Conservation (phyloP, 1,140 invertebrate species). For the Tetragonula clypearis region DNA sequence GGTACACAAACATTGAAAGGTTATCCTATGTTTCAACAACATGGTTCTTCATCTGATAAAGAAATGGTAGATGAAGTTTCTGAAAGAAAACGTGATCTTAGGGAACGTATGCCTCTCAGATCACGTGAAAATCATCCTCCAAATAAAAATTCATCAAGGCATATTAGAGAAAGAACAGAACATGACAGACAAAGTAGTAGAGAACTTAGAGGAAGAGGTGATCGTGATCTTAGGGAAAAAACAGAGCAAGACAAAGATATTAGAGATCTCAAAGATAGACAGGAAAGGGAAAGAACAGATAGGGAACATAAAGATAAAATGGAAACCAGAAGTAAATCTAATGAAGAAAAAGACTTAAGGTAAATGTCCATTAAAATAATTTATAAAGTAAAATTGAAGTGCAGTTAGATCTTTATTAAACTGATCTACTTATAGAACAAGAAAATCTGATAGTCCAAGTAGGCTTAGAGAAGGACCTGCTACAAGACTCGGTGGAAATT, state of each 20-base stretch:
- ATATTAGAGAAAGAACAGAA: slow-evolving; percentile 72
- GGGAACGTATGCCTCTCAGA: slow-evolving; percentile 75
- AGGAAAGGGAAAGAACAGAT: slow-evolving; percentile 60
- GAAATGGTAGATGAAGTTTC: slow-evolving; percentile 77
- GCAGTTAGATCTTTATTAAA: not conserved
- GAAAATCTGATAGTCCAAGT: slow-evolving; percentile 74
- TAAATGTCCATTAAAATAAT: slow-evolving; percentile 30
- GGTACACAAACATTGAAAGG: slow-evolving; percentile 81
- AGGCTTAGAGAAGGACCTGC: slow-evolving; percentile 78
- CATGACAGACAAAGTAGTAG: slow-evolving; percentile 64
- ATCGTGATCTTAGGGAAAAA: slow-evolving; percentile 67
- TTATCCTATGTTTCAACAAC: slow-evolving; percentile 81
- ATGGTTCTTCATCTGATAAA: slow-evolving; percentile 80
- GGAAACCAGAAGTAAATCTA: slow-evolving; percentile 68
- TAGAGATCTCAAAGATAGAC: slow-evolving; percentile 71
- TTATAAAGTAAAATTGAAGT: not conserved
- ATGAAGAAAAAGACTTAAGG: slow-evolving; percentile 76
- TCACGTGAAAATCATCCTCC: slow-evolving; percentile 79
- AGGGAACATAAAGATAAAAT: slow-evolving; percentile 68
- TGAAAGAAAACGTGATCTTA: slow-evolving; percentile 72
- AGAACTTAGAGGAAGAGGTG: slow-evolving; percentile 64
- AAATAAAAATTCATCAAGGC: slow-evolving; percentile 73
- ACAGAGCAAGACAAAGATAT: slow-evolving; percentile 72
- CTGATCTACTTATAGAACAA: slow-evolving; percentile 58
- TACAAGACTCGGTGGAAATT: slow-evolving; percentile 74